Base-by-base conservation (phyloP, 2,888 invertebrate genomes). In the Timandra comae region DNA sequence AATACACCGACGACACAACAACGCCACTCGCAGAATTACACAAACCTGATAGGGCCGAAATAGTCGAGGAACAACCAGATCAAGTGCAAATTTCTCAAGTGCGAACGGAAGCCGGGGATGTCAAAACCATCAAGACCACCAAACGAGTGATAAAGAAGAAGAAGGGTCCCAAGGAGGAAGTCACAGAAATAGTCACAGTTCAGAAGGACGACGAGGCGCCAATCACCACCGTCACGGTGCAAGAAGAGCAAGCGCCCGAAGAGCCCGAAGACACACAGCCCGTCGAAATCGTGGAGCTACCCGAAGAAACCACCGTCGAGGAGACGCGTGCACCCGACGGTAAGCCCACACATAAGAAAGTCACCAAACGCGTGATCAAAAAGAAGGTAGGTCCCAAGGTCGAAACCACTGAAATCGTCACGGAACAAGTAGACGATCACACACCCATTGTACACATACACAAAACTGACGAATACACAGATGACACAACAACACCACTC, bases 401-500 rank as follows among this genome's bases (percentile, higher is more conserved):
- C 42, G 33, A 47, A 53, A 51, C 44, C 7, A 60, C 35, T 23
- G 23, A 41, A 33, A 37, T 41, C 22, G 30, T 21, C n/a, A 20
- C 36, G 1, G 27, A 26, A 28, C 36, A 36, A 31, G 22, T 21
- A 0, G 31, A 27, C 20, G 31, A 36, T 16, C 27, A 33, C 25
- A 60, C 55, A 36, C 57, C 81, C 52, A 49, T 77, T 56, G 59
- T 70, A 36, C 43, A 71, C 2, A 65, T 78, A 44, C 52, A 68
- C 25, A 61, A 66, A 23, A 48, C 70, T 46, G 11, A 61, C 56
- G 24, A 60, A 8, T 24, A 61, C 57, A 26, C 54, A 8, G 11
- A 24, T 1, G 24, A 24, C 24, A 2, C 24, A 3, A 10, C 24
- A 3, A 24, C 24, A 24, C 24, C 24, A 3, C 61, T 56, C 7